These are phyloP conservation scores for Embidobia sp. DNA, from an alignment of 2,888 invertebrate genomes.

Conservation along the genomic window DNA sequence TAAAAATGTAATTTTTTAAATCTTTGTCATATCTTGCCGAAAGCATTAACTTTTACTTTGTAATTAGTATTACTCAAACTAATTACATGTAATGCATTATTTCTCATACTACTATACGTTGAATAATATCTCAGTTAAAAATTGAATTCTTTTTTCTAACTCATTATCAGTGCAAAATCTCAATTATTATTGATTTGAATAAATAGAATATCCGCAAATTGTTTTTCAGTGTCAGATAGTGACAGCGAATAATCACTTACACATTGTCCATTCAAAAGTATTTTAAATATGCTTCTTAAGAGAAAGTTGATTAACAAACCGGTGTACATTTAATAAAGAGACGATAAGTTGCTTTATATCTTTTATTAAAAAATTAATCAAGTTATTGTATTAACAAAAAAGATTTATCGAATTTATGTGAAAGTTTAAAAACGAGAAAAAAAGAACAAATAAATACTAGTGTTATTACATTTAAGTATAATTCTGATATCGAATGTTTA, in stretches of 20 bases:
- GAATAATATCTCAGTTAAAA: not conserved
- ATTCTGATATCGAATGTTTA: no score
- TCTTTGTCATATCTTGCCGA: not conserved
- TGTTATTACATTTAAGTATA: no score
- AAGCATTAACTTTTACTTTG: conserved; percentile 17
- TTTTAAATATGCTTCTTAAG: not conserved
- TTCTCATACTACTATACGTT: not conserved
- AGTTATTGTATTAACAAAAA: no score
- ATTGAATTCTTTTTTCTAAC: not conserved
- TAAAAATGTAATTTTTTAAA: not conserved
- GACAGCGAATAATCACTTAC: conserved; percentile 15
- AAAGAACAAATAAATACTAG: no score
- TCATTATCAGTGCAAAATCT: not conserved
- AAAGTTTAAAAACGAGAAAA: no score
- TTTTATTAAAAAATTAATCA: no score
- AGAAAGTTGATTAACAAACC: conserved; percentile 20
- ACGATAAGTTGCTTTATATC: conserved; percentile 2
- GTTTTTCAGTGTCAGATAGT: not conserved
- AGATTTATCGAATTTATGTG: no score
- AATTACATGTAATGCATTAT: conserved; percentile 7
- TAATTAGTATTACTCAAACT: conserved; percentile 7
- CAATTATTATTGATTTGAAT: not conserved
- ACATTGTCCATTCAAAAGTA: conserved; percentile 11
- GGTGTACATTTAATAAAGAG: not conserved
- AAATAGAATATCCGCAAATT: not conserved